Conservation (phyloP, 2,888 invertebrate species). For the Actias luna region DNA sequence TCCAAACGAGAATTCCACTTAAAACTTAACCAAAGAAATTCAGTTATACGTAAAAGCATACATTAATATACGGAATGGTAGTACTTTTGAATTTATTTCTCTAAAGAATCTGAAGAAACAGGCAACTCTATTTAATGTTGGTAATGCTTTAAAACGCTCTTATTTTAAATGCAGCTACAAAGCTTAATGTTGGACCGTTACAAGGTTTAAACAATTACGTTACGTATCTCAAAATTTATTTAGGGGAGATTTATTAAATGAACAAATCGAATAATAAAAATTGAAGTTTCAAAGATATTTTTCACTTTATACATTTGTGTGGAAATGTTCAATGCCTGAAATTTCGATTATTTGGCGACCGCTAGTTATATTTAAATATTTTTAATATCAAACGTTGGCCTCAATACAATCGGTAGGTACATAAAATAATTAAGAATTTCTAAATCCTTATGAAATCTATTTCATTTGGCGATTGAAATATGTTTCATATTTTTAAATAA, state of each 20-base stretch:
- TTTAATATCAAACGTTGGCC: too few species aligned
- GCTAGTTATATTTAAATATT: too few species aligned
- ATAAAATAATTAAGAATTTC: background rate
- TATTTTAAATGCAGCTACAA: conserved; percentile 28
- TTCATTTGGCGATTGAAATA: background rate
- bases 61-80: background rate
- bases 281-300: background rate
- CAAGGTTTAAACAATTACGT: conserved; percentile 26
- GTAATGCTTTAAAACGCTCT: conserved; percentile 26
- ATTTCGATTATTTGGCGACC: too few species aligned
- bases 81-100: background rate
- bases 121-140: conserved; percentile 16
- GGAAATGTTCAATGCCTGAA: too few species aligned
- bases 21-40: background rate
- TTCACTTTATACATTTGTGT: too few species aligned
- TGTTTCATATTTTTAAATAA: background rate
- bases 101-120: background rate
- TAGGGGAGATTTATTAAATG: background rate
- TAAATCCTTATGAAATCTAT: background rate
- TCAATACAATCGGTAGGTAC: background rate
- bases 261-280: background rate
- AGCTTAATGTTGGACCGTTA: conserved; percentile 35
- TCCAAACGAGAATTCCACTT: background rate
- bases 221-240: background rate
- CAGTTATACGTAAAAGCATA: background rate